Conservation (phyloP, 2,888 invertebrate genomes). For the Xestia sexstrigata region DNA sequence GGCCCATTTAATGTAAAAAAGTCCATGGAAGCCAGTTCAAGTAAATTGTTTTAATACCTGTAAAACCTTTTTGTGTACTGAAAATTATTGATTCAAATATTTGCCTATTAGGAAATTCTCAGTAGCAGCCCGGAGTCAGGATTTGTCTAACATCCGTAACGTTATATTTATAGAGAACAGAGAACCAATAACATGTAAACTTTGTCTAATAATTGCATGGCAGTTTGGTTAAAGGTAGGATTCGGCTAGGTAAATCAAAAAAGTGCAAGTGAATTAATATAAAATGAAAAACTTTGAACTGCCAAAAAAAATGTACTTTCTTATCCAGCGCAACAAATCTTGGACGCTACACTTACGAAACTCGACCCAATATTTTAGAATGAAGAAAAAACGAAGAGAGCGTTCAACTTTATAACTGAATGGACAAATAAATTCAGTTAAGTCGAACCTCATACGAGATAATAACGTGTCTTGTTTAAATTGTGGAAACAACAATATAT, state of each 20-base stretch:
- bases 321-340: constrained; percentile 64
- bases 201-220: neutral
- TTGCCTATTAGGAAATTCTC: too few relatives aligned
- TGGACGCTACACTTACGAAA: constrained; percentile 81
- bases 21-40: too few relatives aligned
- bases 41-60: neutral
- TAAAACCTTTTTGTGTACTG: neutral
- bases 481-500: constrained; percentile 78
- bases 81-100: neutral
- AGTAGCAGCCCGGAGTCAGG: neutral
- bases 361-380: constrained; percentile 77
- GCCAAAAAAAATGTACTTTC: neutral
- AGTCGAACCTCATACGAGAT: constrained; percentile 78
- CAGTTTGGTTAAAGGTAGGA: neutral
- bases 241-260: neutral
- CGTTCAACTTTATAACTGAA: constrained; percentile 83
- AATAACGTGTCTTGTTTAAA: constrained; percentile 80
- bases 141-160: neutral
- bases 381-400: constrained; percentile 74
- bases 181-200: neutral
- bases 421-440: constrained; percentile 85
- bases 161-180: neutral
- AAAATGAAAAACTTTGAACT: neutral
- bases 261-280: neutral
- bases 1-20: too few relatives aligned